These are phyloP conservation scores for Chrysolina oricalcia DNA, from an alignment of 2,888 invertebrate genomes.

Conservation along the genomic window DNA sequence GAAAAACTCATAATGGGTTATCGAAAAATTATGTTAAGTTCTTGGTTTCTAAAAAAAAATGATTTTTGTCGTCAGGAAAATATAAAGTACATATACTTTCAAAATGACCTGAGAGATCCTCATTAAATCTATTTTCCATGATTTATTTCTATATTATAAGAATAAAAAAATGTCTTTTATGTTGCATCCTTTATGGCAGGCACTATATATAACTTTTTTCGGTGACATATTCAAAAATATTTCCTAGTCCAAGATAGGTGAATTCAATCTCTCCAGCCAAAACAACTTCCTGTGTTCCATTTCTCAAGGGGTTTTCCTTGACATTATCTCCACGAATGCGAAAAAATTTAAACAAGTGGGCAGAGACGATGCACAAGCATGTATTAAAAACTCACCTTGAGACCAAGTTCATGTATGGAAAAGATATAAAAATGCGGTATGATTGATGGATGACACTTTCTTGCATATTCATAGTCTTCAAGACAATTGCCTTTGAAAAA, in stretches of 20 bases:
- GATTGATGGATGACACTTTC: background rate
- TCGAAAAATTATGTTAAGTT: no score
- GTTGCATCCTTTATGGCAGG: no score
- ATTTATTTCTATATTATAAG: no score
- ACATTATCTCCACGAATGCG: background rate
- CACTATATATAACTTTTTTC: no score
- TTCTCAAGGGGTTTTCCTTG: background rate
- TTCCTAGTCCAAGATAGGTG: background rate
- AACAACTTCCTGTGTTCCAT: background rate
- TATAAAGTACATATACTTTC: no score
- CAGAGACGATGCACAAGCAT: background rate
- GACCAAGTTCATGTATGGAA: background rate
- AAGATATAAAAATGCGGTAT: background rate
- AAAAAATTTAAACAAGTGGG: background rate
- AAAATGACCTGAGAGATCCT: no score
- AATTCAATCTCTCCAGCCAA: background rate
- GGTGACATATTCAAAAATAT: background rate
- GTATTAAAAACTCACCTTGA: background rate
- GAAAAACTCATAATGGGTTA: no score
- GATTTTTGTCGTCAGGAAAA: no score
- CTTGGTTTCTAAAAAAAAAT: no score
- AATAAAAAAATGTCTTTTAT: no score
- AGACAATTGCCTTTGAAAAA: no score
- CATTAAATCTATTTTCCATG: no score
- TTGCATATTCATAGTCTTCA: background rate